Evolutionary conservation across 2,113 vertebrate genomes (phyloP).

Genomic region (Phrynosoma blainvillii): DNA sequence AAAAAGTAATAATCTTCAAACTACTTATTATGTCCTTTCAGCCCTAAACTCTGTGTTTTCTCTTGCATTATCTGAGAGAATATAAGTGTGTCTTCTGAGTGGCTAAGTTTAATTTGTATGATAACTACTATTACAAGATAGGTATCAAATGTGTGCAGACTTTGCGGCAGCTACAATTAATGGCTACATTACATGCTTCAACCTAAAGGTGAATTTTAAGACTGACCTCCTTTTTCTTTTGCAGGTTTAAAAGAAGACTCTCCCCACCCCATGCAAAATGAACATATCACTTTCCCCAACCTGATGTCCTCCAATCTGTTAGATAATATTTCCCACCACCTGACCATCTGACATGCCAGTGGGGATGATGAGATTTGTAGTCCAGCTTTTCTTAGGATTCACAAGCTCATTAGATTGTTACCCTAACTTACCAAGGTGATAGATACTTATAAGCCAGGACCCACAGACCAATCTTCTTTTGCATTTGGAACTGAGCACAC

Average conservation of each 20-base stretch:
- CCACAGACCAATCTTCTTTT: too few relatives aligned
- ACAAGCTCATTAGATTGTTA: too few relatives aligned
- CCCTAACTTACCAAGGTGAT: too few relatives aligned
- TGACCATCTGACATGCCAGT: too few relatives aligned
- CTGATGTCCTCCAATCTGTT: neutral
- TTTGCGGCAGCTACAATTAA: neutral
- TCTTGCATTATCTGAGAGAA: neutral
- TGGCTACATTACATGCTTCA: neutral
- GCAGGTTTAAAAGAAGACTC: neutral
- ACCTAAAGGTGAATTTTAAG: slow-evolving; percentile 16
- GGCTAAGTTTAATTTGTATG: slow-evolving; percentile 16
- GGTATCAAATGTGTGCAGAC: neutral
- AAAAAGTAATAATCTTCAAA: neutral
- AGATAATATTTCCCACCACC: too few relatives aligned
- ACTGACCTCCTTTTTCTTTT: neutral
- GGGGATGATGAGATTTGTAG: too few relatives aligned
- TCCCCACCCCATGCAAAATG: neutral
- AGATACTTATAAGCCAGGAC: too few relatives aligned
- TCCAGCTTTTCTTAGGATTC: too few relatives aligned
- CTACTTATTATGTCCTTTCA: slow-evolving; percentile 1
- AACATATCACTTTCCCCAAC: neutral
- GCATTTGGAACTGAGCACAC: too few relatives aligned
- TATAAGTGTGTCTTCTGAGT: neutral
- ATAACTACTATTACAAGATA: neutral
- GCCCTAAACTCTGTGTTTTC: neutral